Evolutionary conservation across 2,797 vertebrate species (phyloP).

Genomic region (Geotrypetes seraphini): DNA sequence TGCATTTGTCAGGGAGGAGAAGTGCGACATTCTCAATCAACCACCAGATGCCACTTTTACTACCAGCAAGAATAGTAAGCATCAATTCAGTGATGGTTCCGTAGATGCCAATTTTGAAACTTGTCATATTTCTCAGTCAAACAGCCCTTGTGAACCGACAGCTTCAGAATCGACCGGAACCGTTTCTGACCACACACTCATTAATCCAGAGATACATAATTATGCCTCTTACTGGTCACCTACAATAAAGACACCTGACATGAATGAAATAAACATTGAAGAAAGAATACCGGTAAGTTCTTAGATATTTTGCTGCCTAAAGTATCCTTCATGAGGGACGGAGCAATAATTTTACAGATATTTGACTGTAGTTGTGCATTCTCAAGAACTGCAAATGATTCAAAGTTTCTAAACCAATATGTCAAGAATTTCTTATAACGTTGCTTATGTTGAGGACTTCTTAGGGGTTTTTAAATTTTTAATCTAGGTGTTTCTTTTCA

Average conservation of each 20-base stretch:
- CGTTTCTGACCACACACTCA: conserved; percentile 31
- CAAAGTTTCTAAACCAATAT: too few species aligned
- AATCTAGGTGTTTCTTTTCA: too few species aligned
- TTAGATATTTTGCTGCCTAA: too few species aligned
- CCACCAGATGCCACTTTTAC: fast-evolving
- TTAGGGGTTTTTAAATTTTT: too few species aligned
- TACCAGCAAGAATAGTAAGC: fast-evolving
- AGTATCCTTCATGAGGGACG: too few species aligned
- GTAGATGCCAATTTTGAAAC: conserved; percentile 27
- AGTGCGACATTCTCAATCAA: background rate
- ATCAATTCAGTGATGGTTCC: conserved; percentile 41
- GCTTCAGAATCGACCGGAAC: conserved; percentile 22
- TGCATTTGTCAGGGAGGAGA: background rate
- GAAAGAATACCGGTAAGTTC: conserved; percentile 76
- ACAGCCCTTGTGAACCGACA: conserved; percentile 26
- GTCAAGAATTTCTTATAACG: too few species aligned
- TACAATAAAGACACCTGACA: conserved; percentile 26
- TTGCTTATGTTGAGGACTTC: too few species aligned
- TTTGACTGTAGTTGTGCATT: too few species aligned
- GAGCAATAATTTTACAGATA: too few species aligned
- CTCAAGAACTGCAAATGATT: too few species aligned
- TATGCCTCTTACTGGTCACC: conserved; percentile 46
- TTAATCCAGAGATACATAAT: conserved; percentile 48
- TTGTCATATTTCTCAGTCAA: conserved; percentile 30
- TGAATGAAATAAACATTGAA: conserved; percentile 69